phyloP scores from a whole-genome alignment of 2,113 vertebrate species.

The Emydura subglobosa region DNA sequence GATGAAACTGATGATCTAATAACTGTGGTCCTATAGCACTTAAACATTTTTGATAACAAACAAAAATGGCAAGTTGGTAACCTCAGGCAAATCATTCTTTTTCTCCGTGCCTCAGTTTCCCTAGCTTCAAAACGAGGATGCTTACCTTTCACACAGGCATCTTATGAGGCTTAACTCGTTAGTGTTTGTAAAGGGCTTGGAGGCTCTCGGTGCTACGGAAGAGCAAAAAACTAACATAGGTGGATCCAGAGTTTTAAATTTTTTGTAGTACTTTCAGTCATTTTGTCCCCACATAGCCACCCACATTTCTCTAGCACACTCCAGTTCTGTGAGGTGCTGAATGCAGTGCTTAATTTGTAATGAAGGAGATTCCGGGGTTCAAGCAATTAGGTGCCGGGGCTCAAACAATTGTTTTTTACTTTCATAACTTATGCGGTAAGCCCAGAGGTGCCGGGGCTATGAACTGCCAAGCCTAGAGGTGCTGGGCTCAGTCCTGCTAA shows the following conservation, averaged over 20 bases:
- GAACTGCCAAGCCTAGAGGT: too few relatives aligned
- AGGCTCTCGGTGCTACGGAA: neutral
- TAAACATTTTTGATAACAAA: neutral
- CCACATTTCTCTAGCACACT: neutral
- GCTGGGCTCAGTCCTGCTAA: too few relatives aligned
- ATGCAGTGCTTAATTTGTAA: too few relatives aligned
- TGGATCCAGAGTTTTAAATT: neutral
- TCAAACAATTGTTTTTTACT: too few relatives aligned
- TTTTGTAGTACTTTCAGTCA: accelerated
- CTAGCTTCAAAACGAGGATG: neutral
- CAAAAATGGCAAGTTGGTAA: neutral
- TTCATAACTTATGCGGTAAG: too few relatives aligned
- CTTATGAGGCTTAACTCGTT: neutral
- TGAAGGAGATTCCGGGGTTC: too few relatives aligned
- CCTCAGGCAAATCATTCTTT: neutral
- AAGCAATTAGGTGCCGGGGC: too few relatives aligned
- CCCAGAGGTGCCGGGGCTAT: too few relatives aligned
- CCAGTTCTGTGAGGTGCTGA: neutral
- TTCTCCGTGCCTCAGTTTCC: neutral
- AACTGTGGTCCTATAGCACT: neutral
- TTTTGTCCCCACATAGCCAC: neutral
- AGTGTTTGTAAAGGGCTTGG: neutral
- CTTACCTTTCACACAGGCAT: conserved; percentile 26
- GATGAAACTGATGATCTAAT: accelerated
- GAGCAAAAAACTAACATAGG: neutral